These are phyloP conservation scores for Sebastes vulpes DNA, from an alignment of 2,797 vertebrate genomes.

Conservation along the genomic window DNA sequence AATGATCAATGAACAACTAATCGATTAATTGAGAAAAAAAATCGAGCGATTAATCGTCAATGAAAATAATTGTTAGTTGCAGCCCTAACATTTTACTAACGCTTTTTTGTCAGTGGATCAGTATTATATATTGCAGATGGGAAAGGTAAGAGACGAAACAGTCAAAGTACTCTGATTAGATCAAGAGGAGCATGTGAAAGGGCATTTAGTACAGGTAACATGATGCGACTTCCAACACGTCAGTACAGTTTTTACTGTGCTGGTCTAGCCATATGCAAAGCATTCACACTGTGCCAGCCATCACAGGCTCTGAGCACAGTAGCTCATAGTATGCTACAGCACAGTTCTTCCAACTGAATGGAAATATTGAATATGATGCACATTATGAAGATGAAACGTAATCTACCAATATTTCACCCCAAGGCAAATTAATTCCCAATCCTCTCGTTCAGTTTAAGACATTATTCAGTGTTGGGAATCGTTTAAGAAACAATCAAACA, in stretches of 20 bases:
- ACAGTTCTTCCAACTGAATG: not conserved
- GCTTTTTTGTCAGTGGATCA: not conserved
- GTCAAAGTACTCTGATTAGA: not conserved
- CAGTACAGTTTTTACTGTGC: not conserved
- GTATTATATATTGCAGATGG: not conserved
- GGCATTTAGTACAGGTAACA: not conserved
- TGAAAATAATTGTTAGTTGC: too few species aligned
- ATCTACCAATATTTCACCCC: not conserved
- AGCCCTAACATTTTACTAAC: too few species aligned
- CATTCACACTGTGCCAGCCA: not conserved
- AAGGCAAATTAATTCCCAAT: not conserved
- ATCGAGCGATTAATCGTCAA: too few species aligned
- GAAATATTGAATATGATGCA: not conserved
- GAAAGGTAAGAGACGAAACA: not conserved
- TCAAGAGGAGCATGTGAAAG: not conserved
- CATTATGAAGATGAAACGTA: not conserved
- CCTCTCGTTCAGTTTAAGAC: not conserved
- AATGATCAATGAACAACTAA: too few species aligned
- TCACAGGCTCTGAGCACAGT: not conserved
- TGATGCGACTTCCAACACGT: not conserved
- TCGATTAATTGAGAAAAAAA: too few species aligned
- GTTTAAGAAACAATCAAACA: not conserved
- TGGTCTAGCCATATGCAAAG: conserved; percentile 1
- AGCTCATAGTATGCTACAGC: not conserved
- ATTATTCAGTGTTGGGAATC: not conserved